Base-by-base conservation (phyloP, 2,888 invertebrate species). In the Saturnia pavonia region DNA sequence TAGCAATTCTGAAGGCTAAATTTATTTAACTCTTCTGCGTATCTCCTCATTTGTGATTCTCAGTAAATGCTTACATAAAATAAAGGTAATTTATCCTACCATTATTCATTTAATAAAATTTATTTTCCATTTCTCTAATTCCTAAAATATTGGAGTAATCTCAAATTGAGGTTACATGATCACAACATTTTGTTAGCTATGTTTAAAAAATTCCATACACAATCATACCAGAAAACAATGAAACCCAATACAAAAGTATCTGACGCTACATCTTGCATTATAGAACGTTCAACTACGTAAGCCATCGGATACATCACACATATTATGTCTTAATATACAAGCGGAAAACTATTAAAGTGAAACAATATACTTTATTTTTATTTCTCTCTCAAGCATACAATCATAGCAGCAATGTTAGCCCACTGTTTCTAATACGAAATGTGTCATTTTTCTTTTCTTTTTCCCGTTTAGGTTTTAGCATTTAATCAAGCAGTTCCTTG, bases 241-340 rank as follows among this genome's bases (percentile, higher is more conserved):
- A 78, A 27, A 73, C 73, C 73, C 69, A 70, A 77, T 75, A 84
- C 85, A 85, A 85, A 84, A 80, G 81, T 86, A 87, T 87, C 86
- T 73, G 80, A 69, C 72, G 71, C 73, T 74, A 73, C 81, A 86
- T 86, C 84, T 86, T 60, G 71, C 73, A 77, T 76, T 77, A 78
- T 80, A 72, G 71, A 75, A 76, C 73, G 77, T 73, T 74, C 74
- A 27, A 27, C 57, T 25, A 75, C 74, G 72, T 77, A 78, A 73
- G 66, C 68, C 69, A 69, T 45, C 3, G 4, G 27, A 60, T 27
- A 60, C 2, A 60, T 60, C 4, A 27, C 57, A 34, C 19, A 34
- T 67, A 43, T 34, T 54, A n/a, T n/a, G 67, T 16, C 12, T 16
- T 25, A 67, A 67, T 25, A 40, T 25, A 70, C 19, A 67, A 43